A percentile compares a stretch with the other conserved stretches of the same genome.
Conservation (phyloP, 2,888 invertebrate species). For the Darwinula stevensoni region DNA sequence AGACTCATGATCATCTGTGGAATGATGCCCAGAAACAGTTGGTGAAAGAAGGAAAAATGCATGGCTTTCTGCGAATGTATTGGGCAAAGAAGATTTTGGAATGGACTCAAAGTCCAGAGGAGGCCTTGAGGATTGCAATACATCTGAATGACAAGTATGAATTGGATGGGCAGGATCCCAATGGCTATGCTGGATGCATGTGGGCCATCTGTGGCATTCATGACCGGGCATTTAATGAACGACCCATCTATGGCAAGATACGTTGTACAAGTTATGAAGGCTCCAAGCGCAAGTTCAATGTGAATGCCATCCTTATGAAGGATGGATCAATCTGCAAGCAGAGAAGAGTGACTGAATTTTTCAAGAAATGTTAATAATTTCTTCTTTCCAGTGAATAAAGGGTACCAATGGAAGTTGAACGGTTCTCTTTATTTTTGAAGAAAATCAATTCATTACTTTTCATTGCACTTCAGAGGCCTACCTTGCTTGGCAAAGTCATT, state of each 20-base stretch:
- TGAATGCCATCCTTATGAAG: constrained; percentile 31
- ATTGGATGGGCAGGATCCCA: constrained; percentile 63
- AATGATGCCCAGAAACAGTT: constrained; percentile 53
- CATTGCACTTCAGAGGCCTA: too few species aligned
- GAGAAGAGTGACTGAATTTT: too few species aligned
- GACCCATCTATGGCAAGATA: constrained; percentile 61
- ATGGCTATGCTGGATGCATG: constrained; percentile 71
- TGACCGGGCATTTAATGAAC: constrained; percentile 66
- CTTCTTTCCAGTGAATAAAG: too few species aligned
- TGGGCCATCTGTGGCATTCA: constrained; percentile 80
- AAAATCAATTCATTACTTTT: too few species aligned
- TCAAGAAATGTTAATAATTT: too few species aligned
- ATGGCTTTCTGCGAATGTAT: constrained; percentile 75
- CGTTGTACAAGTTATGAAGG: constrained; percentile 75
- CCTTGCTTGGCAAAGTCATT: too few species aligned
- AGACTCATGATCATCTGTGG: constrained; percentile 67
- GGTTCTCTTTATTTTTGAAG: too few species aligned
- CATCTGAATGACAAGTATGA: constrained; percentile 62
- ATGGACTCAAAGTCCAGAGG: constrained; percentile 51
- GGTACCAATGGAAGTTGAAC: too few species aligned
- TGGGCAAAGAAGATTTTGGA: constrained; percentile 85
- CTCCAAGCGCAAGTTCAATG: constrained; percentile 57
- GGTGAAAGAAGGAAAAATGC: constrained; percentile 57
- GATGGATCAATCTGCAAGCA: too few species aligned
- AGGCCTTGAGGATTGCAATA: constrained; percentile 41